Conservation (phyloP, 2,113 vertebrate genomes). For the Cettia cetti region DNA sequence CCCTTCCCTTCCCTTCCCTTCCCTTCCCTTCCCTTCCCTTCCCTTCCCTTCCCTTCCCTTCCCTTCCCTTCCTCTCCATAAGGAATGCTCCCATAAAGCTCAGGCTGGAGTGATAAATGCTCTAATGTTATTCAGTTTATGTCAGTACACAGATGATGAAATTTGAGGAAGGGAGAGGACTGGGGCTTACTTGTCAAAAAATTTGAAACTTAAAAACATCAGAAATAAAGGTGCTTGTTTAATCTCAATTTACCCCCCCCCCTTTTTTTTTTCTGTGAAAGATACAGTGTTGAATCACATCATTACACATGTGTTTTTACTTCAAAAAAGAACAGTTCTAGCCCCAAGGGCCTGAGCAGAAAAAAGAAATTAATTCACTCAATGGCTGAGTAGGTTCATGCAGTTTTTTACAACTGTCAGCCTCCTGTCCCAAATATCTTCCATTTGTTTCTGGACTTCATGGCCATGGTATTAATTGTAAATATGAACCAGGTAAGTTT, state of each 20-base stretch:
- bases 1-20: no score
- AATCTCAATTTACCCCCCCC: neutral
- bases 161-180: neutral
- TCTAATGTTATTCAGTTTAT: neutral
- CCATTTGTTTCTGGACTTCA: neutral
- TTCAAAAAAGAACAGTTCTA: neutral
- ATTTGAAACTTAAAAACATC: neutral
- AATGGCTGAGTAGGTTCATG: neutral
- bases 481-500: neutral
- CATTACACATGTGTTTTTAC: neutral
- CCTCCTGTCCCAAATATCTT: neutral
- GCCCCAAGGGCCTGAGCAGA: neutral
- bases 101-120: neutral
- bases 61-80: no score
- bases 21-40: neutral
- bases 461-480: neutral
- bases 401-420: neutral
- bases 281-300: neutral
- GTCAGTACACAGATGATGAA: neutral
- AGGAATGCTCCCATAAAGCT: neutral
- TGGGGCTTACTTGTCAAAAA: neutral
- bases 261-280: neutral
- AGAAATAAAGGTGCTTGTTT: neutral
- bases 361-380: neutral
- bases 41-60: no score